Base-by-base conservation (phyloP, 37 sponge, comb jelly and placozoan genomes). In the Cladorhizidae sp. region DNA sequence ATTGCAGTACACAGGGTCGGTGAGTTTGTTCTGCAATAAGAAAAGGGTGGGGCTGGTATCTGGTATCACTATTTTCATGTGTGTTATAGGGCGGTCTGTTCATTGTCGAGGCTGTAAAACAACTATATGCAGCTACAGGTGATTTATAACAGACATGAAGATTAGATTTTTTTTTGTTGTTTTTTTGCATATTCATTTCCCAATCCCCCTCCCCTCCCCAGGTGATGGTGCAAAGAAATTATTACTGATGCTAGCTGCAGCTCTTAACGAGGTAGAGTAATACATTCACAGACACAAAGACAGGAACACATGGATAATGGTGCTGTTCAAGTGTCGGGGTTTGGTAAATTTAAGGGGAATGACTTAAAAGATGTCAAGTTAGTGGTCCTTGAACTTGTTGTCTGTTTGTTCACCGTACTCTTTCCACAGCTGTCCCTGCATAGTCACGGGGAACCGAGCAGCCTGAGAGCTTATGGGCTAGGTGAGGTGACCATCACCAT, bases 201-300 rank as follows among this genome's bases (percentile, higher is more conserved):
- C 3, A 5, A 29, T 38, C 9, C 9, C 9, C 1, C 29, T 45
- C 1, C 58, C 38, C 3, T 31, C 5, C 0, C 1, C 26, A 83
- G 84, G 84, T 39, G 84, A 83, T 67, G 76, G 76, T 12, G 51
- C 69, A 15, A 83, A 83, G 41, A 83, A 83, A 49, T 57, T 64
- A 20, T 26, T 82, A 0, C 36, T 82, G 54, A 41, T 73, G 32
- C 18, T 82, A 28, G 38, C 73, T 38, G 74, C 59, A 33, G 64
- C 65, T 28, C 32, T 82, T 63, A 41, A 59, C 9, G 83, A 82
- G 73, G 83, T 82, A 15, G 2, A 41, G 26, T 61, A 61, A 61
- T 12, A 29, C 25, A 29, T 12, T 7, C 62, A 29, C 25, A 61
- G 14, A 61, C 62, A 28, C 49, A 45, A 5, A 45, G 8, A 45